A percentile compares a stretch with the other conserved stretches of the same genome.
Evolutionary conservation across 1,140 invertebrate species (phyloP).

Genomic region (Drosophila ananassae): DNA sequence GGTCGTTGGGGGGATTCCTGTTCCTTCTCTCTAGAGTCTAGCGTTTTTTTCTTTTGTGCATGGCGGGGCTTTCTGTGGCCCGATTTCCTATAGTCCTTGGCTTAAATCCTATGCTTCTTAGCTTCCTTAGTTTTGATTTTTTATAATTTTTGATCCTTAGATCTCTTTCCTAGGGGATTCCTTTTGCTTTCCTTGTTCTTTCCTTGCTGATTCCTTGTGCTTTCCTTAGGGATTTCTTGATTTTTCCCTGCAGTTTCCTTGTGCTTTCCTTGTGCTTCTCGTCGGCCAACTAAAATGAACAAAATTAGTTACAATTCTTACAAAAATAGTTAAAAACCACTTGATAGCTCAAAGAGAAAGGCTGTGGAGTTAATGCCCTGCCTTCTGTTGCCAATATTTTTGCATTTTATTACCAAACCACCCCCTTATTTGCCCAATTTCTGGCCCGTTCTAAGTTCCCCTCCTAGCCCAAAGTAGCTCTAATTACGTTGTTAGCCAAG

Average conservation of each 20-base stretch:
- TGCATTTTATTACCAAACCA: too few relatives aligned
- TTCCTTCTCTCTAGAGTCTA: slow-evolving; percentile 41
- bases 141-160: too few relatives aligned
- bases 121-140: background rate
- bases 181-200: background rate
- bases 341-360: too few relatives aligned
- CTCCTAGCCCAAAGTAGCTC: too few relatives aligned
- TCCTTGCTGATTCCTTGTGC: background rate
- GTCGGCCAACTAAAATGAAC: slow-evolving; percentile 35
- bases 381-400: too few relatives aligned
- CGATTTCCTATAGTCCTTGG: background rate
- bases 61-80: slow-evolving; percentile 37
- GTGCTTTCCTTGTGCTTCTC: slow-evolving; percentile 36
- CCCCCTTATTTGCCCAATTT: background rate
- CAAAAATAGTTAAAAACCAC: background rate
- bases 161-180: background rate
- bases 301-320: background rate
- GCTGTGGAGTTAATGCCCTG: background rate
- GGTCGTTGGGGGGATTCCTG: background rate
- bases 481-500: background rate
- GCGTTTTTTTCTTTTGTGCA: slow-evolving; percentile 72
- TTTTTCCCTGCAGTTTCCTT: too few relatives aligned
- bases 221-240: background rate
- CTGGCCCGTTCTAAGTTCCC: slow-evolving; percentile 9
- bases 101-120: too few relatives aligned